These are phyloP conservation scores for Pristionchus arcanus DNA, from an alignment of 2,888 invertebrate species.

Conservation along the genomic window DNA sequence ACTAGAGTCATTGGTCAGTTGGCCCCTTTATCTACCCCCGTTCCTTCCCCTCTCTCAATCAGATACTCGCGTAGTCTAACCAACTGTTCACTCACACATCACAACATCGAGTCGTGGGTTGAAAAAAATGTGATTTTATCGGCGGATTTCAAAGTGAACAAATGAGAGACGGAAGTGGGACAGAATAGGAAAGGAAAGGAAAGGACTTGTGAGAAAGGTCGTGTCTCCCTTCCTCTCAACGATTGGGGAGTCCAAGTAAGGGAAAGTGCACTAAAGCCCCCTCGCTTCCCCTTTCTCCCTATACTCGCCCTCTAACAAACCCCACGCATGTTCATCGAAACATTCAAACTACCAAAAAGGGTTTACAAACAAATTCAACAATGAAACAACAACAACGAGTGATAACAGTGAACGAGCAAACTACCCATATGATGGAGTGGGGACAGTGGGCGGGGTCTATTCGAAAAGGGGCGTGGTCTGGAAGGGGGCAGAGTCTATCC, in stretches of 20 bases:
- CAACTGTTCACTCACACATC: slow-evolving; percentile 6
- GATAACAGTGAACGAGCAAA: slow-evolving; percentile 34
- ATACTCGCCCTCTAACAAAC: neutral
- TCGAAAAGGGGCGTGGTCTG: slow-evolving; percentile 21
- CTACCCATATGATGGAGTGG: slow-evolving; percentile 33
- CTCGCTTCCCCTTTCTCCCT: neutral
- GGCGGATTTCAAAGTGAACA: neutral
- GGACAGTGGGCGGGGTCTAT: slow-evolving; percentile 3
- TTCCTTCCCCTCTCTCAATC: neutral
- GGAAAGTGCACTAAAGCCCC: neutral
- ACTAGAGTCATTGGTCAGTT: neutral
- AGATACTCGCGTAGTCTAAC: slow-evolving; percentile 35
- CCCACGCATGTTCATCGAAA: neutral
- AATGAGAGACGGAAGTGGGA: neutral
- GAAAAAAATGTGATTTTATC: neutral
- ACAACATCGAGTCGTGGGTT: neutral
- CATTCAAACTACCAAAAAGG: neutral
- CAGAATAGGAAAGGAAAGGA: slow-evolving; percentile 2
- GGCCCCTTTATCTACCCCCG: neutral
- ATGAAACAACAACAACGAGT: neutral
- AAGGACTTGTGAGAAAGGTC: neutral
- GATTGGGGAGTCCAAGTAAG: slow-evolving; percentile 4
- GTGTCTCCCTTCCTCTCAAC: neutral
- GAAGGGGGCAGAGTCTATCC: neutral
- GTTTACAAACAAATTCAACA: neutral